Conservation (phyloP, 2,113 vertebrate genomes). For the Sander lucioperca region DNA sequence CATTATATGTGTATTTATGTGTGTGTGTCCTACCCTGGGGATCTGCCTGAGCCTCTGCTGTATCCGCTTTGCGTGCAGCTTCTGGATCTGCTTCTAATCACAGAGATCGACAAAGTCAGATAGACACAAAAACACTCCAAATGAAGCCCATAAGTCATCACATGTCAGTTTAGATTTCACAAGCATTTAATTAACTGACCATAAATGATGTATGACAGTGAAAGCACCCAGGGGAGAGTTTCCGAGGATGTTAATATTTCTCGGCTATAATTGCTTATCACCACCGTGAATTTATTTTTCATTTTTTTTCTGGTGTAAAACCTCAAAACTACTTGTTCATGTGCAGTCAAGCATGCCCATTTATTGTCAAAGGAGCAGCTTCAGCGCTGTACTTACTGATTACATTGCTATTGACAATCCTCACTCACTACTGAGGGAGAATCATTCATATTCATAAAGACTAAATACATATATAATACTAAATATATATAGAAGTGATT, state of each 20-base stretch:
- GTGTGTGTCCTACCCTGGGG: conserved; percentile 75
- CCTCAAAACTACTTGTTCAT: neutral
- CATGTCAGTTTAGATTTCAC: conserved; percentile 8
- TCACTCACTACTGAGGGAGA: neutral
- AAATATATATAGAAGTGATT: neutral
- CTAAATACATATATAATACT: neutral
- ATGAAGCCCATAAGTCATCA: neutral
- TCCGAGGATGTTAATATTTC: conserved; percentile 18
- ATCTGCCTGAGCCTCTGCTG: conserved; percentile 73
- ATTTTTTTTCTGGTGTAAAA: conserved; percentile 2
- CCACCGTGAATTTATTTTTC: neutral
- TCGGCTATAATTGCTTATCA: conserved; percentile 23
- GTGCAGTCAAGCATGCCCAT: neutral
- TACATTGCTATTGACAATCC: neutral
- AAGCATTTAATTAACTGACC: conserved; percentile 3
- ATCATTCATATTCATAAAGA: conserved; percentile 8
- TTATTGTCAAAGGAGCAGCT: conserved; percentile 21
- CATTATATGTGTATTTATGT: neutral
- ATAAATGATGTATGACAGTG: conserved; percentile 7
- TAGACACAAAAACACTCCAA: neutral
- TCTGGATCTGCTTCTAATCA: conserved; percentile 75
- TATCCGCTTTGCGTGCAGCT: conserved; percentile 72
- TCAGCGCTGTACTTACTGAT: neutral
- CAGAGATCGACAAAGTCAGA: conserved; percentile 35
- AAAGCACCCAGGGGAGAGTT: conserved; percentile 3